Evolutionary conservation across 1,140 invertebrate genomes (phyloP), one percentile per base, ranked within the genome.

Genomic region (Andrena cerasifolii): DNA sequence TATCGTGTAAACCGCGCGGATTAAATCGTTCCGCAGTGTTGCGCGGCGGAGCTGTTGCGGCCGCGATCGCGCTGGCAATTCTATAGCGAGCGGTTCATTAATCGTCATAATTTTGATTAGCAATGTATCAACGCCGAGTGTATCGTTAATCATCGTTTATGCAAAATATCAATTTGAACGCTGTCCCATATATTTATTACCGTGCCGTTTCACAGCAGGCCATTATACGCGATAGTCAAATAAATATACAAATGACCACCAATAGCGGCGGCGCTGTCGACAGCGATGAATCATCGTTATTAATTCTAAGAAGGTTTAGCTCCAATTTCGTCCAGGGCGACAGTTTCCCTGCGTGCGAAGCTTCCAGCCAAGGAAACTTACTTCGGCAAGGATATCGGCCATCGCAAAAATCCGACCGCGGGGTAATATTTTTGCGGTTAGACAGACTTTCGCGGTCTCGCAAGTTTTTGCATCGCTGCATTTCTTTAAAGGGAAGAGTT

Each of bases 401-500:
- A 28, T 43, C 2, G 21, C 31, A 70, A 54, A 74, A 79, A 33
- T 18, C 6, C 45, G 6, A 24, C 47, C 21, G n/a, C 26, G 21
- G 24, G 61, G 59, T 66, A 62, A 73, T 68, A 68, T 33, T 79
- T 78, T 74, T 18, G 18, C 40, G 26, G 47, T 74, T 68, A 65
- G 63, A 21, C 10, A 31, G 31, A 45, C n/a, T 33, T 26, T 68
- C 18, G 18, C 36, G 31, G 14, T 10, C 8, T 59, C 45, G 47
- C 40, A 54, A 56, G 72, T 72, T 79, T 79, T 76, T 67, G 62
- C 66, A 79, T 76, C 71, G 61, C 16, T 67, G 62, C 66, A 79
- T 76, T 75, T 67, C 16, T 67, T 59, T 14, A 28, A 49, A 40
- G n/a, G 33, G 58, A 80, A 65, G 78, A 83, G 47, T 80, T 73